Percentiles rank a stretch among this genome's conserved stretches.
Conservation (phyloP, 2,888 invertebrate genomes). For the Plebejus anna region DNA sequence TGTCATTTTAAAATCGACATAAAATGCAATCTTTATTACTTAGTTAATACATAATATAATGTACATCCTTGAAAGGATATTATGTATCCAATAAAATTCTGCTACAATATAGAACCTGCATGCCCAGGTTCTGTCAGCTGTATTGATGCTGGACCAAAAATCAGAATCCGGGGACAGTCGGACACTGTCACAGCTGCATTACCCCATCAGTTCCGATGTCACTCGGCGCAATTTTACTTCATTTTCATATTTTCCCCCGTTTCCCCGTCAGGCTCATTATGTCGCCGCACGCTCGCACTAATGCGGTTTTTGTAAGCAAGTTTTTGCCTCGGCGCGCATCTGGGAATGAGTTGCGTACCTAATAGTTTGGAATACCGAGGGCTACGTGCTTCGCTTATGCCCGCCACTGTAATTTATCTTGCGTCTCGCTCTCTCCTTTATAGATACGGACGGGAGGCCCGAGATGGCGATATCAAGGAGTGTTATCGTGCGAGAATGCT, state of each 20-base stretch:
- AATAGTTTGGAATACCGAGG: constrained; percentile 42
- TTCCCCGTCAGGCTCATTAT: constrained; percentile 41
- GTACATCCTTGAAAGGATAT: no score
- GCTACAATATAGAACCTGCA: no score
- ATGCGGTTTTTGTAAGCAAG: constrained; percentile 41
- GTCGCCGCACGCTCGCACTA: constrained; percentile 39
- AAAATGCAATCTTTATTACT: no score
- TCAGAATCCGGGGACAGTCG: background rate
- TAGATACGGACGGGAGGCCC: background rate
- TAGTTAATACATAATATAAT: no score
- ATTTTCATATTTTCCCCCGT: constrained; percentile 39
- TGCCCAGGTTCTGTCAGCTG: no score
- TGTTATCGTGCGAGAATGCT: constrained; percentile 46
- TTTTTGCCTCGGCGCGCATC: constrained; percentile 39
- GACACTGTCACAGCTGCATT: constrained; percentile 18
- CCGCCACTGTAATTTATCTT: constrained; percentile 37
- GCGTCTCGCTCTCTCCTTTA: constrained; percentile 31
- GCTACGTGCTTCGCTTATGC: constrained; percentile 38
- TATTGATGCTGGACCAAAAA: background rate
- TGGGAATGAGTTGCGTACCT: constrained; percentile 42
- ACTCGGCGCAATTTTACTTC: constrained; percentile 32
- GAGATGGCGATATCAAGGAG: constrained; percentile 30
- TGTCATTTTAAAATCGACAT: no score
- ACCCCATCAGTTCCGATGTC: constrained; percentile 31
- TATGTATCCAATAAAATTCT: no score